Evolutionary conservation across 2,797 vertebrate species (phyloP).

Genomic region (Austrolebias charrua): DNA sequence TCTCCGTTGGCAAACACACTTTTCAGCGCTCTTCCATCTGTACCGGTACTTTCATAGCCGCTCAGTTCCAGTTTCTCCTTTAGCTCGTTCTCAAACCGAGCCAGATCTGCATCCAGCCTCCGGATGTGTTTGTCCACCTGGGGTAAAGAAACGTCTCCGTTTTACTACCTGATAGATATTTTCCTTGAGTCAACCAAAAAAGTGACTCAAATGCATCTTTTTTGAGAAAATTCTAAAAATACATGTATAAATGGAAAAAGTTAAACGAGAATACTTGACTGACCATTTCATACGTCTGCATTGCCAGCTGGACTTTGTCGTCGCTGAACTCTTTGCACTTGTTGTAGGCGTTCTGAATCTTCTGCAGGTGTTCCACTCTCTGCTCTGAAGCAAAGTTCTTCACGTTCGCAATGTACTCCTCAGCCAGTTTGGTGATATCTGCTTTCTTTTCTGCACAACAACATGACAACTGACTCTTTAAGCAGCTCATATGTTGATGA

Average conservation of each 20-base stretch:
- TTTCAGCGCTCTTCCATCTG: constrained; percentile 84
- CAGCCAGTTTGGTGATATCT: constrained; percentile 91
- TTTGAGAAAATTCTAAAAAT: not conserved
- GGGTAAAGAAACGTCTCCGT: not conserved
- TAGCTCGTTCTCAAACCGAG: constrained; percentile 95
- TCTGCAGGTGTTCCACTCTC: constrained; percentile 91
- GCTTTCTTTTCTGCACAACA: constrained; percentile 89
- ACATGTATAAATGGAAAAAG: not conserved
- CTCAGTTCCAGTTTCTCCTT: constrained; percentile 95
- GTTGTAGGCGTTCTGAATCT: constrained; percentile 91
- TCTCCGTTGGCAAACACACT: constrained; percentile 72
- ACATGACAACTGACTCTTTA: no score
- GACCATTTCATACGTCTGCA: constrained; percentile 99
- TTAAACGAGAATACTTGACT: constrained; percentile 47
- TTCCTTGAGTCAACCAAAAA: not conserved
- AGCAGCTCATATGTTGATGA: no score
- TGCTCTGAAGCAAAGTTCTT: constrained; percentile 85
- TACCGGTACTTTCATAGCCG: constrained; percentile 86
- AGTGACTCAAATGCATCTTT: not conserved
- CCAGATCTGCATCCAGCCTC: constrained; percentile 92
- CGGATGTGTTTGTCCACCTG: constrained; percentile 99
- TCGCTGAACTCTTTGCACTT: constrained; percentile 97
- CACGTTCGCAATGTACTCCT: constrained; percentile 89
- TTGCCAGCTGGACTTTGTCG: constrained; percentile 97
- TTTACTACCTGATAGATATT: not conserved